These are phyloP conservation scores for Erythrocebus patas DNA, from an alignment of 2,113 vertebrate genomes.

Conservation along the genomic window DNA sequence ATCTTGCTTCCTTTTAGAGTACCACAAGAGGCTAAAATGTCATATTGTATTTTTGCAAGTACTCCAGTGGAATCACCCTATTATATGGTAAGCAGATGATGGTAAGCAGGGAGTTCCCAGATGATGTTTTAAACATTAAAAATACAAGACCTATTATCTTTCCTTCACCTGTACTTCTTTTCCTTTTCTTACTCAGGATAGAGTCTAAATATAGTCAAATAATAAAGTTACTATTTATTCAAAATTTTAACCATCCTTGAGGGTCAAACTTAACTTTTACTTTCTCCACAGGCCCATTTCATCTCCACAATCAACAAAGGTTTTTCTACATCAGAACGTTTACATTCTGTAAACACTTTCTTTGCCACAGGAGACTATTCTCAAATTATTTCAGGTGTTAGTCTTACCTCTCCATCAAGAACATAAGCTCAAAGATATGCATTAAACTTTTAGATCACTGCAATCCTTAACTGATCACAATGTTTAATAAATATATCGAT, in stretches of 20 bases:
- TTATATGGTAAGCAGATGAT: not conserved
- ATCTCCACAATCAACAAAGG: not conserved
- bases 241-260: not conserved
- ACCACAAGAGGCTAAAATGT: not conserved
- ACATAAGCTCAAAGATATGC: not conserved
- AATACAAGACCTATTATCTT: constrained; percentile 8
- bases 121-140: constrained; percentile 9
- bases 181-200: not conserved
- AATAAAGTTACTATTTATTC: constrained; percentile 2
- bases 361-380: not conserved
- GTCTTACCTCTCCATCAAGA: not conserved
- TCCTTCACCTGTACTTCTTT: constrained; percentile 11
- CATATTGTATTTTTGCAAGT: not conserved
- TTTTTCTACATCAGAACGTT: not conserved
- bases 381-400: not conserved
- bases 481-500: not conserved
- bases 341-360: not conserved
- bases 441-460: not conserved
- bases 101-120: not conserved
- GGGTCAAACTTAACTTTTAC: constrained; percentile 1
- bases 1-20: not conserved
- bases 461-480: not conserved
- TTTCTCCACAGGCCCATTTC: not conserved
- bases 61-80: not conserved
- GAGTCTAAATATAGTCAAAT: constrained; percentile 17